Conservation (phyloP, 2,797 vertebrate genomes). For the Gobionotothen gibberifrons region DNA sequence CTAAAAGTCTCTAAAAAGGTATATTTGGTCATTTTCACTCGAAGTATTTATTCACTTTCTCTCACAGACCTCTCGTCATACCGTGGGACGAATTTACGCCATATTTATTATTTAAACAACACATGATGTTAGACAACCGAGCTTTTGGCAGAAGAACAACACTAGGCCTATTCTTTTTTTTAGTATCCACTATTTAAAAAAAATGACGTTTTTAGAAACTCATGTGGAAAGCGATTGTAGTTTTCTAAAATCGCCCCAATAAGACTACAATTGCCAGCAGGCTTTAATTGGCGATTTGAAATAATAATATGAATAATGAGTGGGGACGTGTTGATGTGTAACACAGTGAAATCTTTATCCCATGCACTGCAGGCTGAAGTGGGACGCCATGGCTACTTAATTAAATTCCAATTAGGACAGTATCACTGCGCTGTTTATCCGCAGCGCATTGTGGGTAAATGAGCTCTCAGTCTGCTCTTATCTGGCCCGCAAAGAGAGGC, state of each 20-base stretch:
- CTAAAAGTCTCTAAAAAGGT: too few relatives aligned
- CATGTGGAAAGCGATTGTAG: background rate
- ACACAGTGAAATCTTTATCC: slow-evolving; percentile 98
- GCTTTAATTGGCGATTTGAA: slow-evolving; percentile 68
- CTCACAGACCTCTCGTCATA: background rate
- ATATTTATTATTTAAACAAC: slow-evolving; percentile 4
- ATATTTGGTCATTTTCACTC: background rate
- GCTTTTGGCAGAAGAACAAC: background rate
- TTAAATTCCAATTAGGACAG: slow-evolving; percentile 99
- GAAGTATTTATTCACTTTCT: background rate
- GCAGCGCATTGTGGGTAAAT: slow-evolving; percentile 90
- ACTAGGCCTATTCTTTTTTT: background rate
- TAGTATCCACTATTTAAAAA: background rate
- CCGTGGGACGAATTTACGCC: background rate
- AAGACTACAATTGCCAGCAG: slow-evolving; percentile 35
- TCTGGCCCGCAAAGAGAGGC: slow-evolving; percentile 89
- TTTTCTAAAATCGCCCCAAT: slow-evolving; percentile 19
- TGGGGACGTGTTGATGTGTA: slow-evolving; percentile 90
- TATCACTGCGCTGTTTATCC: slow-evolving; percentile 96
- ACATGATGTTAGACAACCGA: background rate
- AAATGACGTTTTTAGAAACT: background rate
- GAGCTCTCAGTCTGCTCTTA: slow-evolving; percentile 90
- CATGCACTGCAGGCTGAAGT: slow-evolving; percentile 84
- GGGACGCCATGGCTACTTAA: slow-evolving; percentile 87
- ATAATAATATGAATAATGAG: slow-evolving; percentile 69